Evolutionary conservation across 2,113 vertebrate genomes (phyloP).

Genomic region (Aleadryas rufinucha): DNA sequence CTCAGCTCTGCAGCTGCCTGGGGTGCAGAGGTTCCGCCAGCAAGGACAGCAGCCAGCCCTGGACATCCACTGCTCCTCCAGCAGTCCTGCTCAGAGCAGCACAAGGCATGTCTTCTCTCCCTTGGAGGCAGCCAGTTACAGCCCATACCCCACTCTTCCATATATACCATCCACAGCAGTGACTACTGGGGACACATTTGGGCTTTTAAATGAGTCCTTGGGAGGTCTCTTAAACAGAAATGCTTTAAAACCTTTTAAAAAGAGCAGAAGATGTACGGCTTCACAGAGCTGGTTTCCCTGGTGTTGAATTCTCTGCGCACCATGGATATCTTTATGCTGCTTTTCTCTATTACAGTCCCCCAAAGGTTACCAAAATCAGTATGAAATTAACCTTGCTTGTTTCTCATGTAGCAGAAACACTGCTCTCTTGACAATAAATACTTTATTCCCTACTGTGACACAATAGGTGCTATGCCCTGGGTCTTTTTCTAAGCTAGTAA

Average conservation of each 20-base stretch:
- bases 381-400: slow-evolving; percentile 65
- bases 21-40: background rate
- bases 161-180: background rate
- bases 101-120: background rate
- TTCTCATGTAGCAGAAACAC: slow-evolving; percentile 19
- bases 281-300: slow-evolving; percentile 42
- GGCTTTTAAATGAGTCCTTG: slow-evolving; percentile 51
- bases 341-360: slow-evolving; percentile 46
- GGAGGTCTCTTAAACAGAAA: slow-evolving; percentile 48
- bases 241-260: slow-evolving; percentile 51
- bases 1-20: background rate
- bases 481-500: slow-evolving; percentile 8
- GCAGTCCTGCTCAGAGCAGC: background rate
- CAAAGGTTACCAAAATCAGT: slow-evolving; percentile 47
- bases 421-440: slow-evolving; percentile 32
- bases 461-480: background rate
- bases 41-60: accelerated
- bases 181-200: background rate
- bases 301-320: background rate
- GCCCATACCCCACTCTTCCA: background rate
- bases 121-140: background rate
- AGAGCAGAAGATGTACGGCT: slow-evolving; percentile 20
- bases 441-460: slow-evolving; percentile 13
- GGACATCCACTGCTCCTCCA: background rate
- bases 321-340: slow-evolving; percentile 19